Base-by-base conservation (phyloP, 2,113 vertebrate species). In the Myotis davidii region DNA sequence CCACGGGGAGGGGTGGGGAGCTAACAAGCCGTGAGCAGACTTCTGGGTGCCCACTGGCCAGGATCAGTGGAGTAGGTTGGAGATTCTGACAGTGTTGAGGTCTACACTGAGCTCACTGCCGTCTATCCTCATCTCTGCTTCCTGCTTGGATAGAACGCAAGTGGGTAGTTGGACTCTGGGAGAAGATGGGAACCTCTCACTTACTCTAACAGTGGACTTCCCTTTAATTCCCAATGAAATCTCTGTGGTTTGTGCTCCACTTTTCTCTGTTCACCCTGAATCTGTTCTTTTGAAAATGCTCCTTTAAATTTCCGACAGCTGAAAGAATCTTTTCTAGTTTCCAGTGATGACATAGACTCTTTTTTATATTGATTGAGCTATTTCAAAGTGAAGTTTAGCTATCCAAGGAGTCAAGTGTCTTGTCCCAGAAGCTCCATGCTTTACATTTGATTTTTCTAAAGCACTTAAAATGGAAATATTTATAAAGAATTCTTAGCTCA, bases 381-480 rank as follows among this genome's bases (percentile, higher is more conserved):
- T 97, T 97, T 93, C 76, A 87, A 93, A 91, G 52, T 79, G 39
- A 95, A 90, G 91, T 76, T 89, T 87, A 93, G 56, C 79, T 85
- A 94, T 54, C 50, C 27, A 54, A 81, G 21, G 34, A 82, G 37
- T 85, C 65, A 79, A 83, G 13, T 81, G 52, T 94, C 88, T 89
- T 76, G 25, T 97, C 92, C 84, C 96, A 93, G 59, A 88, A 94
- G 90, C 29, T 67, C 9, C 4, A 59, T 20, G 81, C 37, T 90
- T 85, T 77, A 74, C 1, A 73, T 10, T 56, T 52, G 34, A 93
- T 87, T 94, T 86, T 88, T 61, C 93, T 81, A 59, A 95, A 86
- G 59, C 70, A 84, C 52, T 95, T 93, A 81, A 94, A 93, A 74
- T 90, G 29, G 93, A 97, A 93, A 96, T 95, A 85, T 94, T 92